Conservation (phyloP, 2,113 vertebrate species). For the Podocnemis expansa region DNA sequence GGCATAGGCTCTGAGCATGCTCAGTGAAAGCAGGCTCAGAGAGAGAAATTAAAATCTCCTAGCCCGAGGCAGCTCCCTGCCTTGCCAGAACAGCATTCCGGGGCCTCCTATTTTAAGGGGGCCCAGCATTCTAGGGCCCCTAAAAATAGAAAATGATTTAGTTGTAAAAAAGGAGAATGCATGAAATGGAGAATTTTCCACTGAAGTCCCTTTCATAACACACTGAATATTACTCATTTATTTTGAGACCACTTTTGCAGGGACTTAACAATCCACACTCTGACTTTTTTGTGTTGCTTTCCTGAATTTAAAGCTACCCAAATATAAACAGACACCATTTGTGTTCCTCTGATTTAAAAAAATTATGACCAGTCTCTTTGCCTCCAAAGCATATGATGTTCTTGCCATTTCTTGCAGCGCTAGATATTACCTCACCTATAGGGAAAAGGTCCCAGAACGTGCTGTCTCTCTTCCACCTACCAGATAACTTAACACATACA, state of each 20-base stretch:
- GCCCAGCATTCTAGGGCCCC: no score
- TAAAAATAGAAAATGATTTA: neutral
- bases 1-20: no score
- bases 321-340: neutral
- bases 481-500: neutral
- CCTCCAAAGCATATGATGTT: accelerated
- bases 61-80: no score
- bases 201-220: neutral
- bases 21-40: no score
- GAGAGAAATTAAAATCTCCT: no score
- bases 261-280: neutral
- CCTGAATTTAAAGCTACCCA: neutral
- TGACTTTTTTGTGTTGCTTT: neutral
- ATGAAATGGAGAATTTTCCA: neutral
- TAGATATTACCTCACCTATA: accelerated
- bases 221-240: neutral
- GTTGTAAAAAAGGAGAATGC: neutral
- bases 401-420: neutral
- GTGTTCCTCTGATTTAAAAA: neutral
- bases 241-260: neutral
- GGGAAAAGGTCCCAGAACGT: neutral
- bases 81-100: no score
- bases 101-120: no score
- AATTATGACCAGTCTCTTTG: neutral
- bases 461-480: accelerated